Conservation (phyloP, 2,888 invertebrate species). For the Agrotis segetum region DNA sequence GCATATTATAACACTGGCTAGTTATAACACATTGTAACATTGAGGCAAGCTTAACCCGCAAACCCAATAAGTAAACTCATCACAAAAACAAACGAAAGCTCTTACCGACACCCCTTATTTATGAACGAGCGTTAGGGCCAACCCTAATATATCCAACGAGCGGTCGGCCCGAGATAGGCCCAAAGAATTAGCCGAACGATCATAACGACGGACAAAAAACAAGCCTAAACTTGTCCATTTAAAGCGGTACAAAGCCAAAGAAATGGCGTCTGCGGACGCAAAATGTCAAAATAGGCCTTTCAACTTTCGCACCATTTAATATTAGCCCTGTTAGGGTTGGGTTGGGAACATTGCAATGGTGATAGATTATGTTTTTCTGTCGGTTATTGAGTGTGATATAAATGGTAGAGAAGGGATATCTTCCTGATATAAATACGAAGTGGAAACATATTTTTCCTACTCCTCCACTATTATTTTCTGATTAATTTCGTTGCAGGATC, state of each 20-base stretch:
- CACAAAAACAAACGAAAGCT: conserved; percentile 45
- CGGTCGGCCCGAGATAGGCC: conserved; percentile 62
- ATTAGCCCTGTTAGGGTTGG: conserved; percentile 24
- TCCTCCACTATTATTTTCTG: no score
- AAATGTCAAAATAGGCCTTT: conserved; percentile 56
- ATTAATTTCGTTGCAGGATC: no score
- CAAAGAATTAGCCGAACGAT: conserved; percentile 62
- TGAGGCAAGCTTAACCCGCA: background rate
- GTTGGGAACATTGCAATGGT: conserved; percentile 25
- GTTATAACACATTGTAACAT: background rate
- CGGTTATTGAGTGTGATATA: conserved; percentile 20
- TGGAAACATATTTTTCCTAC: no score
- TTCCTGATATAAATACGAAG: background rate
- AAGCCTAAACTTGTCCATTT: conserved; percentile 55
- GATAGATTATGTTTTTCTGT: conserved; percentile 42
- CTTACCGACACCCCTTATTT: conserved; percentile 51
- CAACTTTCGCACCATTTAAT: conserved; percentile 53
- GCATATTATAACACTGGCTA: no score
- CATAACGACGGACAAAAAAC: conserved; percentile 64
- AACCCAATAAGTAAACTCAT: conserved; percentile 32
- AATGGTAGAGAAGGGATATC: background rate
- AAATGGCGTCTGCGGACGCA: conserved; percentile 46
- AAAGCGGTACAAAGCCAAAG: conserved; percentile 54
- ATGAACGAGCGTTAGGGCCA: conserved; percentile 41
- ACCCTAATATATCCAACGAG: conserved; percentile 57